Base-by-base conservation (phyloP, 1,140 invertebrate genomes). In the Rhyacophila brunnea region DNA sequence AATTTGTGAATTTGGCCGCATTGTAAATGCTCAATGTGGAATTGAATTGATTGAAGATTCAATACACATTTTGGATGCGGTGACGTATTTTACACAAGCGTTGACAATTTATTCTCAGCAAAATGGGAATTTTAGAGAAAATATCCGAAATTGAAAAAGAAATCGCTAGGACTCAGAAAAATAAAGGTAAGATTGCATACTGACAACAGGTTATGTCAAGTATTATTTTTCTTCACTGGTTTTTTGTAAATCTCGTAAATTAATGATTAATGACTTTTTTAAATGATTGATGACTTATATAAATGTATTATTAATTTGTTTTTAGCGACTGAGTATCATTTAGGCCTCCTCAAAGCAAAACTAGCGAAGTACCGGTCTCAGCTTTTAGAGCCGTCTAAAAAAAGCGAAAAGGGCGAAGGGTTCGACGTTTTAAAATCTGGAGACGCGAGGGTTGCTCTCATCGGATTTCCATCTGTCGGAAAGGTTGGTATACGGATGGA, bases 401-500 rank as follows among this genome's bases (percentile, higher is more conserved):
- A 95, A 70, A 89, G 91, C 32, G 93, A 96, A 68, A 99, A 98
- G 75, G 98, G 98, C 11, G 98, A 99, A 82, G 98, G 98, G 7
- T 99, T 99, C 78, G 98, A 99, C 89, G 98, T 99, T 10, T 83
- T 99, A 64, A 99, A 99, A 80, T 97, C 94, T 68, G 98, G 98
- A 40, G 98, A 99, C 90, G 98, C 98, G 4, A 82, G 98, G 71
- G 95, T 99, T 11, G 96, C 97, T 13, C 80, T 99, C 3, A 99
- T 99, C 70, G 96, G 96, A 55, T 99, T 99, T 74, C 96, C 96
- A 11, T 95, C 93, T 35, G 94, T 96, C 35, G 94, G 94, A 78
- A 96, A 96, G 77, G 87, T 89, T 72, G 70, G 74, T n/a, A n/a
- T n/a, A n/a, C n/a, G n/a, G n/a, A n/a, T n/a, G n/a, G n/a, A n/a